These are phyloP conservation scores for Tryphoninae sp. DNA, from an alignment of 2,888 invertebrate species.

Conservation along the genomic window DNA sequence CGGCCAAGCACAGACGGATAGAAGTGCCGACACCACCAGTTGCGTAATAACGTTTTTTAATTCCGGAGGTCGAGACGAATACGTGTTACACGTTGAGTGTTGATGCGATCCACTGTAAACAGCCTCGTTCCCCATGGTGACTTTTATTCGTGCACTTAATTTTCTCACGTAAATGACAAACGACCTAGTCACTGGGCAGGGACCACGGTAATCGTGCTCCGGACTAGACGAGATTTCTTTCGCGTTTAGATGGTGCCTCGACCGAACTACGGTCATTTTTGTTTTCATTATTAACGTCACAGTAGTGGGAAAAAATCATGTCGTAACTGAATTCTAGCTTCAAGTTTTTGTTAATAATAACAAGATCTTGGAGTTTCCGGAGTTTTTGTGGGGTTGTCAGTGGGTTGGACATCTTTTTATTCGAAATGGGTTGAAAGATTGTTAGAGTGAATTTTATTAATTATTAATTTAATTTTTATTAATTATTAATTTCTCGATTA, in stretches of 20 bases:
- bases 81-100: constrained; percentile 22
- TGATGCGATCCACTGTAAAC: constrained; percentile 45
- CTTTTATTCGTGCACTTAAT: constrained; percentile 44
- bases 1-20: not conserved
- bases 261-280: constrained; percentile 16
- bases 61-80: constrained; percentile 32
- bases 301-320: not conserved
- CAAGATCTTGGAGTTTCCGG: not conserved
- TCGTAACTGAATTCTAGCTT: not conserved
- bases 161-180: constrained; percentile 51
- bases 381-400: not conserved
- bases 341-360: not conserved
- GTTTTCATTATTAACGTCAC: not conserved
- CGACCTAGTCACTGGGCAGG: constrained; percentile 25
- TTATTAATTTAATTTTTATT: no score
- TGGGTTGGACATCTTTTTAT: no score
- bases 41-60: constrained; percentile 54
- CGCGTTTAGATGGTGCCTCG: not conserved
- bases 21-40: constrained; percentile 38
- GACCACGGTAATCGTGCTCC: constrained; percentile 34
- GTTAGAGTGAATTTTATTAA: not conserved
- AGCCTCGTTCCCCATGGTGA: constrained; percentile 21
- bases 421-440: no score
- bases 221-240: constrained; percentile 47
- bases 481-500: not conserved